Percentiles rank a stretch among this genome's conserved stretches.
phyloP scores from a whole-genome alignment of 2,797 vertebrate genomes.

The Syncerus caffer region DNA sequence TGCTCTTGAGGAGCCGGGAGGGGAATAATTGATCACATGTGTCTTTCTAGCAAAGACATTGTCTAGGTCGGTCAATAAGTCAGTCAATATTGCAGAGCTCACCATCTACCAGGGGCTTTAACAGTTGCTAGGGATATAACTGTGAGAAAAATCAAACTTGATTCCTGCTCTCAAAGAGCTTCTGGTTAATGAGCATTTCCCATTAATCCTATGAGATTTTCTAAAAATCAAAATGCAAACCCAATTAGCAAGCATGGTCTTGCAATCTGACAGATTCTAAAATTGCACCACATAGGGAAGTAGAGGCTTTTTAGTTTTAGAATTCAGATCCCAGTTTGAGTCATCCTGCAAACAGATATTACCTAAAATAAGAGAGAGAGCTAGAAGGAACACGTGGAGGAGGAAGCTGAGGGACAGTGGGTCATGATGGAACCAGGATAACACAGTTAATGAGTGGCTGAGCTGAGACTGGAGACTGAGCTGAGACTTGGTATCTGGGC shows the following conservation, averaged over 20 bases:
- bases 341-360: not conserved
- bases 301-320: not conserved
- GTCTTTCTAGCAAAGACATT: not conserved
- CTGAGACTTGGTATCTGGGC: not conserved
- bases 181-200: not conserved
- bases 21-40: not conserved
- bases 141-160: not conserved
- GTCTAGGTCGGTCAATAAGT: not conserved
- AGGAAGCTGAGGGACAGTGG: not conserved
- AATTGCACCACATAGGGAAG: not conserved
- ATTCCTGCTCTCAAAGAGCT: not conserved
- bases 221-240: slow-evolving; percentile 43
- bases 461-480: not conserved
- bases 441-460: not conserved
- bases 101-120: not conserved
- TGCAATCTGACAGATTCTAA: slow-evolving; percentile 32
- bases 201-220: not conserved
- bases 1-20: not conserved
- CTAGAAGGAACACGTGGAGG: not conserved
- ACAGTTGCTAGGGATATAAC: not conserved
- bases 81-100: not conserved
- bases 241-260: slow-evolving; percentile 1
- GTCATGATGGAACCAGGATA: not conserved
- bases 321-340: not conserved
- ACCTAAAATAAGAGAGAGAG: not conserved